Conservation (phyloP, 2,888 invertebrate species). For the Alsophila aescularia region DNA sequence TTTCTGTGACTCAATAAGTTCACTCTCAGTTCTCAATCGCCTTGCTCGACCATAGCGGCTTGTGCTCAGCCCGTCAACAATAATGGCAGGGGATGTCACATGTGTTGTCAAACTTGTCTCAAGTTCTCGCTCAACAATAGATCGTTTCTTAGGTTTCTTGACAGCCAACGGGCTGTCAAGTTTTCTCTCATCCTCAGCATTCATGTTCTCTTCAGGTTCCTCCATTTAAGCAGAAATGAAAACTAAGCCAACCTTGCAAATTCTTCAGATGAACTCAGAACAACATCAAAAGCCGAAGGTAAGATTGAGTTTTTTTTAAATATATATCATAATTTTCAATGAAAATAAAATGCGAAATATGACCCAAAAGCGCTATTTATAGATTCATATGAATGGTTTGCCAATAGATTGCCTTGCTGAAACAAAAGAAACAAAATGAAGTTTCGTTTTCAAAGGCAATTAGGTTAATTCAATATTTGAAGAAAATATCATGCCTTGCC, state of each 20-base stretch:
- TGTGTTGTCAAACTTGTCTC: slow-evolving; percentile 73
- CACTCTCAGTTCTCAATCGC: slow-evolving; percentile 76
- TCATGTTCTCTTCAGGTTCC: slow-evolving; percentile 68
- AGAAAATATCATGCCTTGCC: slow-evolving; percentile 44
- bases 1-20: slow-evolving; percentile 44
- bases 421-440: slow-evolving; percentile 82
- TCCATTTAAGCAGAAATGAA: slow-evolving; percentile 57
- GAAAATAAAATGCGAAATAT: slow-evolving; percentile 48
- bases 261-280: slow-evolving; percentile 51
- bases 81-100: slow-evolving; percentile 64
- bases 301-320: slow-evolving; percentile 41
- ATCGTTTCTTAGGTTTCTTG: slow-evolving; percentile 73
- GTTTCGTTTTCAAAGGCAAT: slow-evolving; percentile 64
- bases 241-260: slow-evolving; percentile 36
- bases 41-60: slow-evolving; percentile 86
- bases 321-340: slow-evolving; percentile 37
- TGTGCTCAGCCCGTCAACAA: slow-evolving; percentile 57
- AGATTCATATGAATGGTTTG: slow-evolving; percentile 46
- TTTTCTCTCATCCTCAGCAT: slow-evolving; percentile 55
- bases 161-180: slow-evolving; percentile 43
- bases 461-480: slow-evolving; percentile 71
- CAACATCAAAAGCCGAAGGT: slow-evolving; percentile 48
- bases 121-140: slow-evolving; percentile 72
- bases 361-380: slow-evolving; percentile 44
- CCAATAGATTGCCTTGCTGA: slow-evolving; percentile 56